A percentile compares a stretch with the other conserved stretches of the same genome.
phyloP scores from a whole-genome alignment of 2,888 invertebrate genomes.

The Anaspis maculata region DNA sequence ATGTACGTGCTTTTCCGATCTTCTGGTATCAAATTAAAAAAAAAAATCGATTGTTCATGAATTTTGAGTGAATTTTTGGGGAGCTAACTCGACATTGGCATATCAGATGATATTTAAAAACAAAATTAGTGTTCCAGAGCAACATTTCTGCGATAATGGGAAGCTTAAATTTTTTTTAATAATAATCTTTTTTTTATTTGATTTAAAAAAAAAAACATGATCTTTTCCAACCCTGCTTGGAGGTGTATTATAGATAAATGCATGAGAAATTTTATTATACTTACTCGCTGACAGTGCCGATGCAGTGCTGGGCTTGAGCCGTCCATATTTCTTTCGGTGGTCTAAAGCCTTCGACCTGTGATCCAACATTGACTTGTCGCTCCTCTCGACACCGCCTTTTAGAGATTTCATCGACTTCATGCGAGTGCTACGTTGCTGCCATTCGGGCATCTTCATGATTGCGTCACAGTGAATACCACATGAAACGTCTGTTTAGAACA shows the following conservation, averaged over 20 bases:
- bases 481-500: constrained; percentile 50
- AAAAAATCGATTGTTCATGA: too few relatives aligned
- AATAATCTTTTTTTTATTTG: too few relatives aligned
- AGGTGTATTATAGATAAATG: too few relatives aligned
- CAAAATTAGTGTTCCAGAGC: too few relatives aligned
- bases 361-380: constrained; percentile 31
- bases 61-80: too few relatives aligned
- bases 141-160: too few relatives aligned
- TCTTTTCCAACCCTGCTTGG: neutral
- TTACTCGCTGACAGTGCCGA: constrained; percentile 45
- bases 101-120: too few relatives aligned
- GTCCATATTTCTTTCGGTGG: constrained; percentile 44
- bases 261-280: constrained; percentile 26
- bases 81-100: too few relatives aligned
- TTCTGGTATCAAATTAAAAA: too few relatives aligned
- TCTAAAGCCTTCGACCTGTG: constrained; percentile 39
- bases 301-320: constrained; percentile 45
- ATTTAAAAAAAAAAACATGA: neutral
- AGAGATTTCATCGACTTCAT: constrained; percentile 36
- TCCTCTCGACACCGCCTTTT: constrained; percentile 31
- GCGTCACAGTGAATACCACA: constrained; percentile 62
- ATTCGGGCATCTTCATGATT: constrained; percentile 67
- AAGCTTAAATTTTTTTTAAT: too few relatives aligned
- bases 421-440: constrained; percentile 62
- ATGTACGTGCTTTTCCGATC: too few relatives aligned